Evolutionary conservation across 2,797 vertebrate species (phyloP).

Genomic region (Schizothorax lantsangensis): DNA sequence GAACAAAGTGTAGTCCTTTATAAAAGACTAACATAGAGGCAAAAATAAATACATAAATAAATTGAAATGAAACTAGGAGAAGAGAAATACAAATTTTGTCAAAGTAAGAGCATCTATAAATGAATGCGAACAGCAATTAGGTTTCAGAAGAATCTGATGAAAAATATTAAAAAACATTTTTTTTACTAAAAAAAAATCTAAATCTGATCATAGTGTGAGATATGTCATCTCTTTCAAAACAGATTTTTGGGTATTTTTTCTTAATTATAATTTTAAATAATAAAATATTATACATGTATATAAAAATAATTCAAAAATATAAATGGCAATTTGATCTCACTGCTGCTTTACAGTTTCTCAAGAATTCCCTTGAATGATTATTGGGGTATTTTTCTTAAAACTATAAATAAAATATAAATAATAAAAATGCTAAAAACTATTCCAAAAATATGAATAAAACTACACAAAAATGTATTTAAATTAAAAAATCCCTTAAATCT

Average conservation of each 20-base stretch:
- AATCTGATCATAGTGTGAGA: not conserved
- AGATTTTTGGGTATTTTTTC: too few species aligned
- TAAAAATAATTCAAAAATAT: not conserved
- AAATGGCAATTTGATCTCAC: not conserved
- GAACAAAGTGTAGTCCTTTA: not conserved
- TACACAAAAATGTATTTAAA: not conserved
- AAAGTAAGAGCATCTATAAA: not conserved
- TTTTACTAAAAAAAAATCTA: too few species aligned
- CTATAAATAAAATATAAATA: not conserved
- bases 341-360: not conserved
- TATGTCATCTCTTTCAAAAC: not conserved
- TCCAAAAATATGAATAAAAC: not conserved
- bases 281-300: not conserved
- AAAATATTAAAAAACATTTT: not conserved
- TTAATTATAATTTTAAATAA: too few species aligned
- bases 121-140: not conserved
- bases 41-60: not conserved
- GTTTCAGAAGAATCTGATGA: not conserved
- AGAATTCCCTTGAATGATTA: too few species aligned
- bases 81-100: not conserved
- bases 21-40: not conserved
- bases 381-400: not conserved
- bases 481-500: not conserved
- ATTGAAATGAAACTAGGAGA: not conserved
- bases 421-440: not conserved